Evolutionary conservation across 92 coral and sea anemone genomes (phyloP).

Genomic region (Phenganax subtilis): DNA sequence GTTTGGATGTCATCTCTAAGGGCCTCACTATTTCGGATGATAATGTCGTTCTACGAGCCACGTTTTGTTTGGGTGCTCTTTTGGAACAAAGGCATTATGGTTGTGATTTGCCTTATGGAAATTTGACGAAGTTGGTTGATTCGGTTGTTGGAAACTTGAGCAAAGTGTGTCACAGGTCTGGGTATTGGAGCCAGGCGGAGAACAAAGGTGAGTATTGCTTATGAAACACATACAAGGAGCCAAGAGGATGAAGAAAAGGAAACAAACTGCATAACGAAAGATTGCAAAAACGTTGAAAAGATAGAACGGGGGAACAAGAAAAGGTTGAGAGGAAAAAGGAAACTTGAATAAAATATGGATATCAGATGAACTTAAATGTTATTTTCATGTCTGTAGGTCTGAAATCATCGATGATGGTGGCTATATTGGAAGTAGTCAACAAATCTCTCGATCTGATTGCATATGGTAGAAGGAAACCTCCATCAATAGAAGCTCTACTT

Average conservation of each 20-base stretch:
- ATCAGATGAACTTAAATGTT: not conserved
- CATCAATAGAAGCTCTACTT: slow-evolving; percentile 60
- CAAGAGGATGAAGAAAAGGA: not conserved
- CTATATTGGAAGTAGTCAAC: slow-evolving; percentile 52
- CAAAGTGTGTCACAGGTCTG: slow-evolving; percentile 54
- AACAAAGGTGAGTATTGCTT: slow-evolving; percentile 19
- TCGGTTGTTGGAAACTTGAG: slow-evolving; percentile 52
- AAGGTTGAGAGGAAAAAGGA: not conserved
- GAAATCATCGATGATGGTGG: slow-evolving; percentile 43
- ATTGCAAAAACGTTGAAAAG: not conserved
- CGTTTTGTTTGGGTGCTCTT: slow-evolving; percentile 51
- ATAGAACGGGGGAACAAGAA: not conserved
- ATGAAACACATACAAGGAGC: not conserved
- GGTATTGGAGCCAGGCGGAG: slow-evolving; percentile 7
- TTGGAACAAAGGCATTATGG: slow-evolving; percentile 56
- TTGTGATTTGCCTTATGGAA: slow-evolving; percentile 45
- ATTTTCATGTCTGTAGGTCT: slow-evolving; percentile 11
- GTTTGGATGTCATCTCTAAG: slow-evolving; percentile 53
- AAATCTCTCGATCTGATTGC: slow-evolving; percentile 51
- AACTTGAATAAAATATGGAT: not conserved
- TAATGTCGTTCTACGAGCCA: slow-evolving; percentile 63
- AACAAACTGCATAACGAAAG: not conserved
- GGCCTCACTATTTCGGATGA: slow-evolving; percentile 71
- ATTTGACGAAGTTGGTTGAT: slow-evolving; percentile 47
- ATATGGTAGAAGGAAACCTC: slow-evolving; percentile 42